A percentile compares a stretch with the other conserved stretches of the same genome.
Conservation (phyloP, 1,140 invertebrate genomes). For the Phenacoccus solenopsis region DNA sequence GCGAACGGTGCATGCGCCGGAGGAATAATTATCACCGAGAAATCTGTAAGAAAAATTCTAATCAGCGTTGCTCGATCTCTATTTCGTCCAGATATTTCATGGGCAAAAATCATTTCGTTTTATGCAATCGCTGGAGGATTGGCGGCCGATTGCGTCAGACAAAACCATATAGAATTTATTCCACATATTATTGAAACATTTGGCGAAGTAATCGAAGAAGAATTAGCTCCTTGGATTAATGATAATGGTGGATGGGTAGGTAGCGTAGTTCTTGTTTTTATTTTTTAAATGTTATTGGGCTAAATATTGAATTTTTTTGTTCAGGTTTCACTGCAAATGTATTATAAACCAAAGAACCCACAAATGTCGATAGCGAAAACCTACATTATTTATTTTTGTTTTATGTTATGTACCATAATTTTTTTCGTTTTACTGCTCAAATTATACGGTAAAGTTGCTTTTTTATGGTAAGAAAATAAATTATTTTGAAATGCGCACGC, state of each 20-base stretch:
- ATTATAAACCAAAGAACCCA: slow-evolving; percentile 9
- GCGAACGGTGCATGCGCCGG: slow-evolving; percentile 35
- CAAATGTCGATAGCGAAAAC: neutral
- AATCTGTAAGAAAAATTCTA: slow-evolving; percentile 41
- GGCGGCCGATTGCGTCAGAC: slow-evolving; percentile 52
- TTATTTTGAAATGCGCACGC: too few species aligned
- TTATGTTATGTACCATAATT: neutral
- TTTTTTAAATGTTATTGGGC: too few species aligned
- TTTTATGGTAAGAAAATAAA: neutral
- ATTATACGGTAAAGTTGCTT: neutral
- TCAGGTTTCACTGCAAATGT: neutral
- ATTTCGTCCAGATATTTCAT: slow-evolving; percentile 37
- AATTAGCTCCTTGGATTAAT: slow-evolving; percentile 52
- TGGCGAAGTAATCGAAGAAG: slow-evolving; percentile 47
- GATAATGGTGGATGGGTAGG: slow-evolving; percentile 59
- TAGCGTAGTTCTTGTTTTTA: neutral
- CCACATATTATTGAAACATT: slow-evolving; percentile 46
- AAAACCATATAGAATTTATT: slow-evolving; percentile 49
- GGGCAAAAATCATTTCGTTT: slow-evolving; percentile 53
- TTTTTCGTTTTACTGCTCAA: neutral
- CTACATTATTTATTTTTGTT: neutral
- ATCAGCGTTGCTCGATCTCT: slow-evolving; percentile 37
- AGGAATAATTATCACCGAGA: slow-evolving; percentile 40
- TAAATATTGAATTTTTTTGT: neutral
- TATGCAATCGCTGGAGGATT: slow-evolving; percentile 53